phyloP scores from a whole-genome alignment of 92 coral and sea anemone genomes.

The Phenganax stokvisi region DNA sequence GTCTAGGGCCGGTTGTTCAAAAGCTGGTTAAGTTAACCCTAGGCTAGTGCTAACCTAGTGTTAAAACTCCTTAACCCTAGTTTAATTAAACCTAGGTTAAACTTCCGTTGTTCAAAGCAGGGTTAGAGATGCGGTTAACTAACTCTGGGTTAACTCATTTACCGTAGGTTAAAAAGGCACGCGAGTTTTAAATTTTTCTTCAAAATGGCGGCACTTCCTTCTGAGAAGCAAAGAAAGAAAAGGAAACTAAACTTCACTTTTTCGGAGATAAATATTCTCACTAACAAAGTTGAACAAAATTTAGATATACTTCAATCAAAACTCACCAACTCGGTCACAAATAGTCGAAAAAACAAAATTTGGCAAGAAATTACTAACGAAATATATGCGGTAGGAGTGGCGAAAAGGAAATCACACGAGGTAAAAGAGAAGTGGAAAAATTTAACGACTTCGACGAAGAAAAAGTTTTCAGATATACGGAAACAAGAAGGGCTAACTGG shows the following conservation, averaged over 20 bases:
- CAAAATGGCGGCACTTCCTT: slow-evolving; percentile 12
- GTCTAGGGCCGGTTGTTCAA: not conserved
- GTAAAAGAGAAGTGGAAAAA: slow-evolving; percentile 54
- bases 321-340: slow-evolving; percentile 46
- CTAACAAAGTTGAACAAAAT: slow-evolving; percentile 35
- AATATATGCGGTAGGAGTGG: slow-evolving; percentile 40
- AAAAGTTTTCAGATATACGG: slow-evolving; percentile 14
- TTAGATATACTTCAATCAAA: slow-evolving; percentile 35
- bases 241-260: slow-evolving; percentile 45
- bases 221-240: slow-evolving; percentile 26
- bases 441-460: slow-evolving; percentile 37
- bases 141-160: not conserved
- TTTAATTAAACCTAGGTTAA: not conserved
- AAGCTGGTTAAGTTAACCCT: not conserved
- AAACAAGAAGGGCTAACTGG: slow-evolving; percentile 35
- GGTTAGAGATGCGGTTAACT: not conserved
- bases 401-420: slow-evolving; percentile 31
- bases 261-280: slow-evolving; percentile 31
- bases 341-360: slow-evolving; percentile 13
- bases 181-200: slow-evolving; percentile 3
- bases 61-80: not conserved
- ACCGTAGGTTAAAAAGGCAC: not conserved
- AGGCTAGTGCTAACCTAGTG: not conserved
- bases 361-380: slow-evolving; percentile 40
- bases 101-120: slow-evolving; percentile 8